phyloP scores from a whole-genome alignment of 2,888 invertebrate genomes.

The Quadroppia sp. region DNA sequence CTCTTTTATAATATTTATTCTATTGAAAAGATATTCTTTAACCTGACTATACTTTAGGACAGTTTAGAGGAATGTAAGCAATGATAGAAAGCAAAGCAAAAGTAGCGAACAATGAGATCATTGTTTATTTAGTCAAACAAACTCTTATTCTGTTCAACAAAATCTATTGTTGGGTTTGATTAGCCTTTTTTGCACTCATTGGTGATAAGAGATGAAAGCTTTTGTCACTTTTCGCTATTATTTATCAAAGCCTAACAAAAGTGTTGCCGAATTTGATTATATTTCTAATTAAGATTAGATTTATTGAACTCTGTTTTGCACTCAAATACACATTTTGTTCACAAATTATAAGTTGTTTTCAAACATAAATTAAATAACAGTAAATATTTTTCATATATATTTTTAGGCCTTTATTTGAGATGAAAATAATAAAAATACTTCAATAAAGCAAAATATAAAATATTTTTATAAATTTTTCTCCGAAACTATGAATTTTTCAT shows the following conservation, averaged over 20 bases:
- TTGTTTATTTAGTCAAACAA: slow-evolving; percentile 29
- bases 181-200: slow-evolving; percentile 16
- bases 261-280: slow-evolving; percentile 17
- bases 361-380: neutral
- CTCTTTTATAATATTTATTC: neutral
- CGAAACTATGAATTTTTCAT: slow-evolving; percentile 1
- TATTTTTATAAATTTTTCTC: neutral
- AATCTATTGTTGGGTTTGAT: slow-evolving; percentile 25
- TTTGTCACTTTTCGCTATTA: slow-evolving; percentile 22
- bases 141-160: slow-evolving; percentile 1
- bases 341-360: neutral
- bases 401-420: neutral
- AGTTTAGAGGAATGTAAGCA: neutral
- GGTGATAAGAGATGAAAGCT: slow-evolving; percentile 27
- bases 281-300: slow-evolving; percentile 9
- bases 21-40: too few species aligned
- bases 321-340: neutral
- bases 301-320: neutral
- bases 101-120: slow-evolving; percentile 1
- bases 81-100: slow-evolving; percentile 17
- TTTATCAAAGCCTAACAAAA: slow-evolving; percentile 22
- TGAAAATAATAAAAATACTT: neutral
- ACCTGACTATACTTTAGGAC: neutral
- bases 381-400: neutral
- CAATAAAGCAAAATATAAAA: neutral